These are phyloP conservation scores for Coelopa pilipes DNA, from an alignment of 2,888 invertebrate genomes.

Conservation along the genomic window DNA sequence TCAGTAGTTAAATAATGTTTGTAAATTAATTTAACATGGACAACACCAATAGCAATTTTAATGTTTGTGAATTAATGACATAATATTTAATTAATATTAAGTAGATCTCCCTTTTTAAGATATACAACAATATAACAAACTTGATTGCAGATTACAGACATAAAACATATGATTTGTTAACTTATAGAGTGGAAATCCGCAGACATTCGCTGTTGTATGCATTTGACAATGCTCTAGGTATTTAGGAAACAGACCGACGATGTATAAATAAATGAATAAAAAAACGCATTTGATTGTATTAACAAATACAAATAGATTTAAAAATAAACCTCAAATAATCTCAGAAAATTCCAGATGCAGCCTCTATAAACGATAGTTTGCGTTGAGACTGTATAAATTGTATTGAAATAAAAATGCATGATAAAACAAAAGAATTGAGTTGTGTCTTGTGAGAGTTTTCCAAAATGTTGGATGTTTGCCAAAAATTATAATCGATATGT, in stretches of 20 bases:
- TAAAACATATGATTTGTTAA: constrained; percentile 1
- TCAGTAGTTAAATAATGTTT: constrained; percentile 5
- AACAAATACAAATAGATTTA: background rate
- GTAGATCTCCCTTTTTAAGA: background rate
- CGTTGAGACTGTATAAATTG: too few species aligned
- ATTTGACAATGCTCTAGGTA: background rate
- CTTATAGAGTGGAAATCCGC: background rate
- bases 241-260: background rate
- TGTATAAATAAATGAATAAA: background rate
- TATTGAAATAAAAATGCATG: too few species aligned
- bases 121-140: background rate
- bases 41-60: constrained; percentile 7
- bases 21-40: background rate
- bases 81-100: background rate
- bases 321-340: constrained; percentile 5
- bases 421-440: too few species aligned
- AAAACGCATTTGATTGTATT: constrained; percentile 15
- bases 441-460: too few species aligned
- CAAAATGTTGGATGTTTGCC: too few species aligned
- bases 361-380: too few species aligned
- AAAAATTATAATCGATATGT: too few species aligned
- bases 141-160: background rate
- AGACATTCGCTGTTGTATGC: background rate
- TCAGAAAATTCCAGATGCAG: too few species aligned
- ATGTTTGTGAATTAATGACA: background rate